Evolutionary conservation across 2,113 vertebrate species (phyloP), one percentile per base, ranked within the genome.

Genomic region (Zosterops japonicus): DNA sequence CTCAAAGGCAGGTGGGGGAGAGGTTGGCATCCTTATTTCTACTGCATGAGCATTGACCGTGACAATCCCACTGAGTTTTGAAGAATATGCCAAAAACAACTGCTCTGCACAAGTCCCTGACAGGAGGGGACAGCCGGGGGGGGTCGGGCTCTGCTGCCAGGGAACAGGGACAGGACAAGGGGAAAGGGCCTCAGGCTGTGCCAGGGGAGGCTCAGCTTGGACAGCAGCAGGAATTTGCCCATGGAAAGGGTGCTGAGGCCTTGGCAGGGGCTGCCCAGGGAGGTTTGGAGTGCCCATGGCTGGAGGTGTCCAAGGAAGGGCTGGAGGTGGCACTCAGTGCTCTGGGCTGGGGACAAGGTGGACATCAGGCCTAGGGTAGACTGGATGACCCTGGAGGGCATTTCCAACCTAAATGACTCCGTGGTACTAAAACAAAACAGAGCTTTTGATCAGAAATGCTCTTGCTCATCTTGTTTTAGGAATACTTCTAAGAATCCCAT

Each of bases 351-450:
- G 35, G 25, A 65, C 68, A 81, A 11, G 77, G 86, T 33, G 59
- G 68, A 12, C 3, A 89, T 2, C 0, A 4, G 50, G n/a, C 47
- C 55, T 29, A 55, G 49, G 19, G 0, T 1, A 49, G 31, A 4
- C 35, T 57, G 1, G 0, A 1, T 11, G 50, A 2, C 0, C 35
- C 4, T 1, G 52, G 15, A 59, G 69, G 8, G 8, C 0, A 1
- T 67, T 29, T 39, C 60, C 60, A 74, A 3, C 33, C 10, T 31
- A 0, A 36, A 2, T 2, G 15, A 11, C 3, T 21, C 36, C 20
- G 12, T 28, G 44, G 20, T 10, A 19, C 55, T 11, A 59, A 42
- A 68, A 16, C 18, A 86, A 50, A 49, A 59, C 15, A 13, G 14
- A 23, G 6, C 6, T 75, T 76, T 68, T 42, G 44, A 29, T 94